phyloP scores from a whole-genome alignment of 2,797 vertebrate genomes.

The Carcharodon carcharias region DNA sequence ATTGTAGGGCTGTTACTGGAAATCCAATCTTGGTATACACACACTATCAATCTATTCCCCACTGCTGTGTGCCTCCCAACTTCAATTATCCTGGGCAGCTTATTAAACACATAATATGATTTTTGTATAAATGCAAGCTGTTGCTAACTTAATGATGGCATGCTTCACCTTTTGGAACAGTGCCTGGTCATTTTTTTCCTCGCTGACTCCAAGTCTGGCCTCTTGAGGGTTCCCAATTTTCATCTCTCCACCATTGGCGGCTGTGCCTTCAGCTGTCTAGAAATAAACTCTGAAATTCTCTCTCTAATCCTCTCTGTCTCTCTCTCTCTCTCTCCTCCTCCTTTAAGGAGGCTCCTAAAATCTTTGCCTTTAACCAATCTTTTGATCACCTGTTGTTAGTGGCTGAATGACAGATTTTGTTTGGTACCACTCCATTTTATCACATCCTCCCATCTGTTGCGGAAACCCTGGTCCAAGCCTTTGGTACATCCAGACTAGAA shows the following conservation, averaged over 20 bases:
- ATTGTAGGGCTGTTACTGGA: not conserved
- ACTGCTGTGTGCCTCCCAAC: not conserved
- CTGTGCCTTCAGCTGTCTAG: not conserved
- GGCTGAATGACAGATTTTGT: not conserved
- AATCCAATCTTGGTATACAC: not conserved
- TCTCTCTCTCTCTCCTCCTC: too few relatives aligned
- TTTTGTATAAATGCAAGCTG: not conserved
- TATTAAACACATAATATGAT: not conserved
- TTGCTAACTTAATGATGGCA: not conserved
- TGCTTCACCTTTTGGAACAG: not conserved
- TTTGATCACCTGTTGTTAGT: not conserved
- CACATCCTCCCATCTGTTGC: not conserved
- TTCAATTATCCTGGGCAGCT: not conserved
- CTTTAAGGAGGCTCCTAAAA: not conserved
- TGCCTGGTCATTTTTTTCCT: not conserved
- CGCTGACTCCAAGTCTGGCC: not conserved
- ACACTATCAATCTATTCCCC: not conserved
- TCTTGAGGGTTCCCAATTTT: not conserved
- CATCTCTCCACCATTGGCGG: not conserved
- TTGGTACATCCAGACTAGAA: not conserved
- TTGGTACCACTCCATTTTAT: not conserved
- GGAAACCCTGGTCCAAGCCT: not conserved
- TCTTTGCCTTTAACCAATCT: not conserved
- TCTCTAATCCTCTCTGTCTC: not conserved
- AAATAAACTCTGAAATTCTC: not conserved